These are phyloP conservation scores for Dynastes grantii DNA, from an alignment of 2,888 invertebrate genomes.

Conservation along the genomic window DNA sequence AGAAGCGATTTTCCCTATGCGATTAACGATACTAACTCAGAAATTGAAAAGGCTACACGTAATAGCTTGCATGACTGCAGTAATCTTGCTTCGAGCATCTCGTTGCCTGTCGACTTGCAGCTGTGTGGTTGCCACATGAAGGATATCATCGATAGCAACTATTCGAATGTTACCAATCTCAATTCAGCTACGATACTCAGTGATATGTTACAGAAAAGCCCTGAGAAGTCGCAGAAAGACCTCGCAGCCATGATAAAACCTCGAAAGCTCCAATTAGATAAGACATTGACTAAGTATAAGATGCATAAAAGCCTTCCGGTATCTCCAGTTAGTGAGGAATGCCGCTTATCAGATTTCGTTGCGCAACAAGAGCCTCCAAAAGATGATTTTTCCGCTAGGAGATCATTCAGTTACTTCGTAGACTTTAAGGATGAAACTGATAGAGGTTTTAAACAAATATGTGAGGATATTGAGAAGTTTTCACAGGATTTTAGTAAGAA, in stretches of 20 bases:
- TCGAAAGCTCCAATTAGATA: constrained; percentile 66
- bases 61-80: constrained; percentile 44
- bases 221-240: constrained; percentile 59
- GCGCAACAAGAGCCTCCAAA: constrained; percentile 55
- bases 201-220: constrained; percentile 61
- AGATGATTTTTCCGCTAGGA: constrained; percentile 63
- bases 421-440: constrained; percentile 73
- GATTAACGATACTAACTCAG: constrained; percentile 62
- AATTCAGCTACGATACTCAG: constrained; percentile 57
- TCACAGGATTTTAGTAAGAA: constrained; percentile 66
- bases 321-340: constrained; percentile 86
- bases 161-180: constrained; percentile 39
- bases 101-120: constrained; percentile 67
- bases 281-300: constrained; percentile 67
- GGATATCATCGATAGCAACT: constrained; percentile 57
- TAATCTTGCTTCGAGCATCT: constrained; percentile 59
- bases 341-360: constrained; percentile 67
- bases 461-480: constrained; percentile 69
- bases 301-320: constrained; percentile 84
- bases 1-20: constrained; percentile 58
- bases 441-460: constrained; percentile 66
- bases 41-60: constrained; percentile 44
- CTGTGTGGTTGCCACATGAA: constrained; percentile 69
- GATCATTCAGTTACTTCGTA: constrained; percentile 79
- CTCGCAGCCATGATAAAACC: constrained; percentile 64